Evolutionary conservation across 2,113 vertebrate genomes (phyloP).

Genomic region (Butastur rufipennis): DNA sequence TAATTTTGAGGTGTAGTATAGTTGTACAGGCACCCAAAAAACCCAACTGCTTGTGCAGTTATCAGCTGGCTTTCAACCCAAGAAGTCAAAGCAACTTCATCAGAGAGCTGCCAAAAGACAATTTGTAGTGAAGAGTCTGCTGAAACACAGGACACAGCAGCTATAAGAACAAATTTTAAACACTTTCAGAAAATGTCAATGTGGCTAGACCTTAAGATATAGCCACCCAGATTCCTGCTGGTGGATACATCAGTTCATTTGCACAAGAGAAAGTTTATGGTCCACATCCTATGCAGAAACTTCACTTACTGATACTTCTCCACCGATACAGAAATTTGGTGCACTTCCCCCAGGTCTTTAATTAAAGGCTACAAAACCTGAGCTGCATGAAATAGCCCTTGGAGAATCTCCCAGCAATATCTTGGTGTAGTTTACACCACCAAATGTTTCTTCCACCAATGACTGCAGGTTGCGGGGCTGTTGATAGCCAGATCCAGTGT

Average conservation of each 20-base stretch:
- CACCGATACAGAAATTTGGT: neutral
- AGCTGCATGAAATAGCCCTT: neutral
- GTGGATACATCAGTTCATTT: neutral
- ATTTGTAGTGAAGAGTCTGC: neutral
- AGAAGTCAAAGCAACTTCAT: neutral
- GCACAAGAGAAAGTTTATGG: neutral
- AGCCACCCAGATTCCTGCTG: neutral
- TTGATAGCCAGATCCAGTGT: neutral
- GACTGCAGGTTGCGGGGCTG: neutral
- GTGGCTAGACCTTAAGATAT: neutral
- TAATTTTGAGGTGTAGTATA: neutral
- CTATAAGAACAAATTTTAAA: neutral
- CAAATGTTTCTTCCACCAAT: neutral
- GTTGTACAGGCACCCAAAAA: neutral
- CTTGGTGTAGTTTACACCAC: neutral
- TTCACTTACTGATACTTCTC: neutral
- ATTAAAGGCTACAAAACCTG: neutral
- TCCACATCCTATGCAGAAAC: neutral
- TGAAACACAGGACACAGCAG: neutral
- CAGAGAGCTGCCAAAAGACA: neutral
- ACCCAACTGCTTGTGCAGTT: neutral
- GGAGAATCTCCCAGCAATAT: neutral
- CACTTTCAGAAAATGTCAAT: neutral
- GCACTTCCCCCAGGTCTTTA: neutral
- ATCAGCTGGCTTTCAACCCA: neutral